A percentile compares a stretch with the other conserved stretches of the same genome.
These are phyloP conservation scores for Tautogolabrus adspersus DNA, from an alignment of 2,113 vertebrate genomes.

Conservation along the genomic window DNA sequence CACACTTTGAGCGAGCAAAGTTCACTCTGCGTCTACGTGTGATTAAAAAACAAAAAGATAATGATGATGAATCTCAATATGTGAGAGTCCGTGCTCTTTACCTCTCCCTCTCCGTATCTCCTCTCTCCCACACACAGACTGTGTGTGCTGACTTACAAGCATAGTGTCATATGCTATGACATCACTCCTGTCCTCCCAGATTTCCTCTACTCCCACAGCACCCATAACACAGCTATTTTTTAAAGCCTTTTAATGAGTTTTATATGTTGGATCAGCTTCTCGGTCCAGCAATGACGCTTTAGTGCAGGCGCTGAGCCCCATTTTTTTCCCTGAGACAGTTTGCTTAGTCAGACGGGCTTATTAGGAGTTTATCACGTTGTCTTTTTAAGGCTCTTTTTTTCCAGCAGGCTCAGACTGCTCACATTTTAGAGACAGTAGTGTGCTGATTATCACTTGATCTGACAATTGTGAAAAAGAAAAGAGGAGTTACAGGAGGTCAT, in stretches of 20 bases:
- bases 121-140: constrained; percentile 55
- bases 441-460: constrained; percentile 10
- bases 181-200: constrained; percentile 64
- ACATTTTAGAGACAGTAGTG: not conserved
- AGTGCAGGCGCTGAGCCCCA: constrained; percentile 23
- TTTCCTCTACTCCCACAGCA: constrained; percentile 63
- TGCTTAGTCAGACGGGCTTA: constrained; percentile 27
- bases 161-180: constrained; percentile 68
- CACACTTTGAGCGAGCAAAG: constrained; percentile 80
- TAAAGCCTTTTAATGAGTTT: constrained; percentile 71
- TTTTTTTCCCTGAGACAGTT: constrained; percentile 20
- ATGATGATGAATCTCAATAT: constrained; percentile 58
- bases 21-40: constrained; percentile 76
- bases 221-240: constrained; percentile 60
- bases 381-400: constrained; percentile 10
- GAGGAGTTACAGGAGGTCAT: not conserved
- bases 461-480: not conserved
- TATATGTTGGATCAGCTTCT: constrained; percentile 57
- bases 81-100: constrained; percentile 29
- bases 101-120: constrained; percentile 5
- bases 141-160: constrained; percentile 59
- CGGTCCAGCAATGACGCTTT: constrained; percentile 37
- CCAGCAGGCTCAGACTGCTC: not conserved
- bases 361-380: constrained; percentile 25
- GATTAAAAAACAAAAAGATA: constrained; percentile 62